A percentile compares a stretch with the other conserved stretches of the same genome.
Evolutionary conservation across 2,113 vertebrate species (phyloP).

Genomic region (Ceuthmochares aereus): DNA sequence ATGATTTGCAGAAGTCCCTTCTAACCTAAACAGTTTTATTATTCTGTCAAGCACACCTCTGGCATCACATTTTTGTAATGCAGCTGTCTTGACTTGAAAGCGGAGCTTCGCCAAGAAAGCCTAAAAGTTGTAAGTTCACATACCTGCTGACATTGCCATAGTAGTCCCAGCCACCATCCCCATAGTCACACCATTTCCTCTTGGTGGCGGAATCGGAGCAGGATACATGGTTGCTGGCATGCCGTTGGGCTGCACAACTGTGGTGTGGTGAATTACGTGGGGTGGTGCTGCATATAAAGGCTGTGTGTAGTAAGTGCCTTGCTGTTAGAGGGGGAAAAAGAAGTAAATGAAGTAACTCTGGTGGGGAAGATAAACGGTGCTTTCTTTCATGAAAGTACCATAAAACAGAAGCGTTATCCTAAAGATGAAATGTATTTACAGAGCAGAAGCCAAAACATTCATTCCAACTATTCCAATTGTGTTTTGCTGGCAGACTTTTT

Average conservation of each 20-base stretch:
- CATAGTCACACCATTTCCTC: constrained; percentile 91
- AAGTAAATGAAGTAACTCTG: background rate
- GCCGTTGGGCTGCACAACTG: constrained; percentile 98
- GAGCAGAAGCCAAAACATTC: background rate
- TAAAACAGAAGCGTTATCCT: background rate
- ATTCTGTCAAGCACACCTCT: background rate
- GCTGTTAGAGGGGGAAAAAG: constrained; percentile 79
- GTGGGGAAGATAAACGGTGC: background rate
- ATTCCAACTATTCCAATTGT: background rate
- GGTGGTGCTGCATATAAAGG: constrained; percentile 96
- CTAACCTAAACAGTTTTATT: background rate
- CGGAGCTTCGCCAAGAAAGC: background rate
- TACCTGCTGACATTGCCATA: constrained; percentile 99
- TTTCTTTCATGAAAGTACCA: background rate
- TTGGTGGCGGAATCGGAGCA: constrained; percentile 82
- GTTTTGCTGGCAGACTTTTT: background rate
- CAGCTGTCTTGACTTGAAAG: accelerated
- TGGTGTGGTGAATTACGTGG: constrained; percentile 99
- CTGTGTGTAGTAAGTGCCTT: constrained; percentile 97
- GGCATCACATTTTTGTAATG: accelerated
- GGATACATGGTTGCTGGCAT: constrained; percentile 96
- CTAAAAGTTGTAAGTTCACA: background rate
- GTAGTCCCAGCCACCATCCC: constrained; percentile 98
- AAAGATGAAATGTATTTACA: background rate
- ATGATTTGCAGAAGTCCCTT: background rate